phyloP scores from a whole-genome alignment of 2,113 vertebrate genomes.

The Lonchura striata region DNA sequence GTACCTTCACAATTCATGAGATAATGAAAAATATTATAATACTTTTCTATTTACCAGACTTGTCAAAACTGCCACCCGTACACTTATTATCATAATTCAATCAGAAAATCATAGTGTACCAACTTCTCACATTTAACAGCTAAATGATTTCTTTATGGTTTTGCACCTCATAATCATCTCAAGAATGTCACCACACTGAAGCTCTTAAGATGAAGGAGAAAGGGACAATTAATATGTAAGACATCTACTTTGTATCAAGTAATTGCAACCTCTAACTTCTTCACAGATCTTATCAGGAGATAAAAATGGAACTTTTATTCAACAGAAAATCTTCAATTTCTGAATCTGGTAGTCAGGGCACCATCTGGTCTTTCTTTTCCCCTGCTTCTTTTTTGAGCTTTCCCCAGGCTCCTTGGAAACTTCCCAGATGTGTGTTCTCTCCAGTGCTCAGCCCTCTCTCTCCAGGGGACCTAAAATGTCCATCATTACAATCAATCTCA shows the following conservation, averaged over 20 bases:
- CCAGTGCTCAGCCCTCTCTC: background rate
- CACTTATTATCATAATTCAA: background rate
- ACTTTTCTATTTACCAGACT: background rate
- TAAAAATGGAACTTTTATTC: background rate
- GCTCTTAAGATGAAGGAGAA: background rate
- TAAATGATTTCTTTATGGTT: background rate
- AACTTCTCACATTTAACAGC: background rate
- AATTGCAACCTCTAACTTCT: background rate
- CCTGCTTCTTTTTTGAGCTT: background rate
- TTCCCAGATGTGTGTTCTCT: background rate
- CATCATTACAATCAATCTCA: constrained; percentile 52
- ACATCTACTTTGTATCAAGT: background rate
- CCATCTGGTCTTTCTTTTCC: constrained; percentile 26
- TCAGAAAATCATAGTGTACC: background rate
- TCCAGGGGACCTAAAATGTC: background rate
- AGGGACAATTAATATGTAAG: background rate
- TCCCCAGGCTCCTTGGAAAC: background rate
- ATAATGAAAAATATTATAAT: background rate
- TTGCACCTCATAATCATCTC: background rate
- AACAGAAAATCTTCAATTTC: background rate
- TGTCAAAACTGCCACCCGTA: constrained; percentile 2
- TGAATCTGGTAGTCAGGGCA: background rate
- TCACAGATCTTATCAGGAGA: background rate
- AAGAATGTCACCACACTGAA: background rate
- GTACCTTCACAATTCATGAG: background rate